Conservation (phyloP, 2,888 invertebrate genomes). For the Diplolepis rosae region DNA sequence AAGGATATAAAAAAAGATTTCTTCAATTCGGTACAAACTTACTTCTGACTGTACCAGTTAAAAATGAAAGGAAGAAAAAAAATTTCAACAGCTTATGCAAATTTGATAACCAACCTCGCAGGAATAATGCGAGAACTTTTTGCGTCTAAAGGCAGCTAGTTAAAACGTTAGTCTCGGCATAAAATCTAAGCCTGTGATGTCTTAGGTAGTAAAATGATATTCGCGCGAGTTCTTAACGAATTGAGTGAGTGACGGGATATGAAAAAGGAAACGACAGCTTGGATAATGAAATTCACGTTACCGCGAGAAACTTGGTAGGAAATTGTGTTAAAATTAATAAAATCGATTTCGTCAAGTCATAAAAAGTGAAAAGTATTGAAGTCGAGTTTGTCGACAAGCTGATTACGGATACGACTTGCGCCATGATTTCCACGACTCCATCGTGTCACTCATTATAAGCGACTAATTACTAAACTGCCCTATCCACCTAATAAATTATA, state of each 20-base stretch:
- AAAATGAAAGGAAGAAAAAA: constrained; percentile 7
- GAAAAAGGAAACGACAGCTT: constrained; percentile 21
- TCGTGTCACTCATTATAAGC: constrained; percentile 53
- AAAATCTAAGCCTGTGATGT: constrained; percentile 9
- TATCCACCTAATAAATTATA: constrained; percentile 58
- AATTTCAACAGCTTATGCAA: constrained; percentile 28
- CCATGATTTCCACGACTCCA: constrained; percentile 49
- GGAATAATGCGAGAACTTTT: constrained; percentile 23
- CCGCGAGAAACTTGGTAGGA: constrained; percentile 5
- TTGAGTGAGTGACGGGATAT: constrained; percentile 22
- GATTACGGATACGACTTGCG: constrained; percentile 34
- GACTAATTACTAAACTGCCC: constrained; percentile 62
- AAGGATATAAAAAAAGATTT: too few relatives aligned
- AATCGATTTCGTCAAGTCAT: constrained; percentile 24
- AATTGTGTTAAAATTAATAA: constrained; percentile 19
- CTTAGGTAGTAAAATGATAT: constrained; percentile 23
- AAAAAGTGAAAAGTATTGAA: constrained; percentile 31
- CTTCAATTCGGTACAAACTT: too few relatives aligned
- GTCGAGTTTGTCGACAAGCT: constrained; percentile 31
- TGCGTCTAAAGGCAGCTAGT: constrained; percentile 6
- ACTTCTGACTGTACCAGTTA: too few relatives aligned
- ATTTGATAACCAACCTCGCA: constrained; percentile 1
- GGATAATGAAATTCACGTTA: constrained; percentile 6
- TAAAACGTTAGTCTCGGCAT: constrained; percentile 23
- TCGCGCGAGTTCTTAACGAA: constrained; percentile 9